Base-by-base conservation (phyloP, 2,797 vertebrate genomes). In the Emys orbicularis region DNA sequence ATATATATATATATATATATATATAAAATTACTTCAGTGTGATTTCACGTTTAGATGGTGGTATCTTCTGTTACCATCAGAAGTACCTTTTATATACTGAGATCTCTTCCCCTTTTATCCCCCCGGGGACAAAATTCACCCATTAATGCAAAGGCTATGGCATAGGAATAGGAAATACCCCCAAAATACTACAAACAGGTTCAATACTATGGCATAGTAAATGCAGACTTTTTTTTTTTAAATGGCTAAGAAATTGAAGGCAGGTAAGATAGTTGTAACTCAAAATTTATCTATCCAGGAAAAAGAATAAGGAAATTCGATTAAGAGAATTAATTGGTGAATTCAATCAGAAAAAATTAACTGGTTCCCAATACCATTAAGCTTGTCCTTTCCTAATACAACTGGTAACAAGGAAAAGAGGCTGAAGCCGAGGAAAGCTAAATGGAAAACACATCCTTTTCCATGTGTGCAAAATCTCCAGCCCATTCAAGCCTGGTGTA, bases 101-200 rank as follows among this genome's bases (percentile, higher is more conserved):
- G 16, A 56, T 25, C 4, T 2, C 87, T 79, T 25, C 41, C 92
- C 83, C 37, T 49, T 90, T 16, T 92, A 23, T 50, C 53, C 25
- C 6, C 23, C 52, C 56, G 41, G 21, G 53, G 10, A 41, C 37
- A 16, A 86, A 94, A 92, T 81, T 81, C 18, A 90, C 1, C 49
- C 76, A 86, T 49, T 25, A 92, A 89, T 72, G 68, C n/a, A 90
- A 86, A 2, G 0, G 2, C n/a, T 93, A 53, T 92, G 34, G 68
- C n/a, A 89, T 68, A 87, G 88, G 23, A 92, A 57, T 50, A 12
- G 12, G 81, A 96, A 96, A 95, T 81, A 76, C 5, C 93, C 9
- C 93, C 81, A 94, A 92, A 94, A 94, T 88, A 72, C 76, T 83
- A 72, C 54, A 56, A 31, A 92, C 59, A 92, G 89, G 94, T 95